These are phyloP conservation scores for Siniperca obscura DNA, from an alignment of 2,797 vertebrate genomes.

Conservation along the genomic window DNA sequence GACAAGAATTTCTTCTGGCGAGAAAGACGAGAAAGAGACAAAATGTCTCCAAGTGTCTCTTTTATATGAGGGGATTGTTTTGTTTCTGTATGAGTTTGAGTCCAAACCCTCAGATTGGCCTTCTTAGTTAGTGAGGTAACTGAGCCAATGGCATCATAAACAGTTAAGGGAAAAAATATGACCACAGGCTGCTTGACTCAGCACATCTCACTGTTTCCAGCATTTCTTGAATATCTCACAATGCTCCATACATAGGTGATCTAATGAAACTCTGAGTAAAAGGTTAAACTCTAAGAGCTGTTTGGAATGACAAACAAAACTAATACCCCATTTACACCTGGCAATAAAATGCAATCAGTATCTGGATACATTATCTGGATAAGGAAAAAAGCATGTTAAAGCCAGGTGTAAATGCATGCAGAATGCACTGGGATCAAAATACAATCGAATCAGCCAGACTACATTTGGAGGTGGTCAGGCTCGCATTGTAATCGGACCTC, in stretches of 20 bases:
- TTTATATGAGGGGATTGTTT: conserved; percentile 45
- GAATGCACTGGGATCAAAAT: not conserved
- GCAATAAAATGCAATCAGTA: not conserved
- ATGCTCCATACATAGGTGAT: conserved; percentile 23
- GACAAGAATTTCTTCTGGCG: conserved; percentile 2
- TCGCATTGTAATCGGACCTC: no score
- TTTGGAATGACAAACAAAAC: conserved; percentile 2
- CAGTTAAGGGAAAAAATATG: conserved; percentile 59
- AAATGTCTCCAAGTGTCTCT: conserved; percentile 34
- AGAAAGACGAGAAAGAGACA: not conserved
- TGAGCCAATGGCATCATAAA: conserved; percentile 61
- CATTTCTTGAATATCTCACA: conserved; percentile 56
- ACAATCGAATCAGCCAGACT: not conserved
- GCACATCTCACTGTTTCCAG: conserved; percentile 67
- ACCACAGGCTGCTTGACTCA: conserved; percentile 74
- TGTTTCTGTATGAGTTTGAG: conserved; percentile 46
- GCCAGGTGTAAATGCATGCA: not conserved
- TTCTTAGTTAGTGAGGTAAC: conserved; percentile 40
- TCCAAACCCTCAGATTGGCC: conserved; percentile 61
- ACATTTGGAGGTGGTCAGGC: conserved; percentile 2
- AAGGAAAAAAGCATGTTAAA: not conserved
- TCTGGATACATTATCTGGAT: not conserved
- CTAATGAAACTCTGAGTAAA: conserved; percentile 26
- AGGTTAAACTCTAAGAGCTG: conserved; percentile 22
- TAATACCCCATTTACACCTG: not conserved